Base-by-base conservation (phyloP, 2,797 vertebrate species). In the Chanos chanos region DNA sequence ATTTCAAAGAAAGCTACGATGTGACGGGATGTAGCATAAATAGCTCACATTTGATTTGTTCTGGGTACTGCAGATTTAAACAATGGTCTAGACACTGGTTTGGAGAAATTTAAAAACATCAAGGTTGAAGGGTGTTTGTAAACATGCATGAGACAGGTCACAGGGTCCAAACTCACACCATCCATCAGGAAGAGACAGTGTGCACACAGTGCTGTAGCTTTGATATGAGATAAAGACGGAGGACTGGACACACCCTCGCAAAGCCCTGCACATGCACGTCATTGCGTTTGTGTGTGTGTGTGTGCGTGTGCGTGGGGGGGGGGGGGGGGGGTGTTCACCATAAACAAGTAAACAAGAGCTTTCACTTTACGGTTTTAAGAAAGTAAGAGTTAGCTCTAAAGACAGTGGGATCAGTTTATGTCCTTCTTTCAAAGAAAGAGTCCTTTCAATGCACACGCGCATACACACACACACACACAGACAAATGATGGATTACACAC, bases 401-500 rank as follows among this genome's bases (percentile, higher is more conserved):
- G 61, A 63, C 61, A 54, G 65, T 66, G 72, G 79, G 82, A 86
- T 83, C 80, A 85, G 85, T 87, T 81, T 71, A 71, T 34, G 73
- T 73, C 73, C 77, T 83, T 43, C 74, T 81, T 81, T 83, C 72
- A 80, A 84, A 77, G 70, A 28, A 49, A 49, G 40, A 55, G 61
- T 57, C 37, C 18, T 48, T 65, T 40, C 40, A 24, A 33, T 36
- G 49, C 21, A 33, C 25, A 21, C 22, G 25, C 31, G 48, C 22
- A 43, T 28, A 40, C 37, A 61, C 36, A 30, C 43, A 41, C 34
- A 19, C 36, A 22, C 54, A 27, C 27, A 19, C 13, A 18, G 8
- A 15, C 36, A 34, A 47, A 76, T 89, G 86, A 89, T 85, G 79
- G 85, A 89, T 88, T 83, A 83, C 81, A 76, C n/a, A 79, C 82